Evolutionary conservation across 2,797 vertebrate species (phyloP), one percentile per base, ranked within the genome.

Genomic region (Coregonus sp.): DNA sequence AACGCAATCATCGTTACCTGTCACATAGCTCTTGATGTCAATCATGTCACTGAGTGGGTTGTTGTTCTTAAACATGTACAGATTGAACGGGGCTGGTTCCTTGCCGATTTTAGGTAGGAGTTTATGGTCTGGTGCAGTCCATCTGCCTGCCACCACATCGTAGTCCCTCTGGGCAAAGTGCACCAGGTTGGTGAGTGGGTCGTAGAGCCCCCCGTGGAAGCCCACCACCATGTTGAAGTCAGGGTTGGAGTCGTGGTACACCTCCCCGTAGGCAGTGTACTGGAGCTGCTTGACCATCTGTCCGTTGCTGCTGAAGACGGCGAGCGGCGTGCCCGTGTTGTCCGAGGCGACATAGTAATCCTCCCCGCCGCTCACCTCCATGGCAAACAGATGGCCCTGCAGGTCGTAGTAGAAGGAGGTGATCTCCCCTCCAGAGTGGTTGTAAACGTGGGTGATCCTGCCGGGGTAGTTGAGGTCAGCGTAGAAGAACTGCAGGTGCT

Each of bases 21-120:
- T 96, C 74, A 97, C 95, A 1, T 96, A 97, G 86, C 96, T 96
- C 87, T 96, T 96, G 74, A 96, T 86, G 85, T 97, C 95, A 79
- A 96, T 91, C 88, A 95, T 94, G 5, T 96, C 96, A 82, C 96
- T 97, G 83, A 97, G 95, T 33, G 96, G 96, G 76, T 97, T 97
- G 90, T 97, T 97, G 85, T 95, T 96, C 89, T 97, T 96, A 89
- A 97, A 97, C 94, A 96, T 95, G 76, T 97, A 97, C 18, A 97
- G 85, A 85, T 96, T 97, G 85, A 97, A 96, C 16, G 96, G 96
- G 54, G 94, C 89, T 0, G 96, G 96, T 72, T 97, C 95, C 78
- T 90, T 94, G 86, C 95, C 94, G 72, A 96, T 94, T n/a, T 95
- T 95, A 59, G 92, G 94, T 96, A 95, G 96, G 89, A 95, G 90